Evolutionary conservation across 2,797 vertebrate genomes (phyloP).

Genomic region (Lates japonicus): DNA sequence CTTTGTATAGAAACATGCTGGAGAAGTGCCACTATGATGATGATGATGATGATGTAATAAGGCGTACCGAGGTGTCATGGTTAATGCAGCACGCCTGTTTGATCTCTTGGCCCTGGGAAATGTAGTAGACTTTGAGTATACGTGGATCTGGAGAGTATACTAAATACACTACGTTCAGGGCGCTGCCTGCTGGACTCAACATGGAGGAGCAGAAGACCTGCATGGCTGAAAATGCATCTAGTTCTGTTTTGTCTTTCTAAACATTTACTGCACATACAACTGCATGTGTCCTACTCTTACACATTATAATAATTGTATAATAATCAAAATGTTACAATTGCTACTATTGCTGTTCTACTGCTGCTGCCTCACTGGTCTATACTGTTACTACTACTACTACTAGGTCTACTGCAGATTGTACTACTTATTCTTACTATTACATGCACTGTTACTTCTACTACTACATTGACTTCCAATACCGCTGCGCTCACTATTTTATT

Average conservation of each 20-base stretch:
- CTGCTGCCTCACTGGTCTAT: background rate
- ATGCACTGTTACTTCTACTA: too few relatives aligned
- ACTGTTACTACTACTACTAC: background rate
- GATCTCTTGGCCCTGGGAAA: constrained; percentile 80
- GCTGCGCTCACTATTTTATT: too few relatives aligned
- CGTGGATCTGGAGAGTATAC: constrained; percentile 83
- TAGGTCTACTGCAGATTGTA: background rate
- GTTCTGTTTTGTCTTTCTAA: background rate
- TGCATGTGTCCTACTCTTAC: background rate
- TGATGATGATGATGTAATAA: constrained; percentile 13
- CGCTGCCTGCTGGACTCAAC: constrained; percentile 41
- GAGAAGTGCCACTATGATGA: background rate
- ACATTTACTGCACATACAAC: background rate
- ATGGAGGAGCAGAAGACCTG: background rate
- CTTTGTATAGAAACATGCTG: constrained; percentile 4
- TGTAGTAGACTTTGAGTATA: constrained; percentile 89
- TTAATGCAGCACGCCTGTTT: constrained; percentile 21
- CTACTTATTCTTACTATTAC: too few relatives aligned
- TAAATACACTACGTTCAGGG: constrained; percentile 89
- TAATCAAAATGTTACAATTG: background rate
- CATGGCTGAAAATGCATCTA: background rate
- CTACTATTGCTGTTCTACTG: background rate
- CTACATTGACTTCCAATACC: too few relatives aligned
- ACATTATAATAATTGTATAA: background rate
- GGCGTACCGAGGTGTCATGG: background rate